A percentile compares a stretch with the other conserved stretches of the same genome.
Evolutionary conservation across 2,797 vertebrate species (phyloP).

Genomic region (Onychomys leucogaster): DNA sequence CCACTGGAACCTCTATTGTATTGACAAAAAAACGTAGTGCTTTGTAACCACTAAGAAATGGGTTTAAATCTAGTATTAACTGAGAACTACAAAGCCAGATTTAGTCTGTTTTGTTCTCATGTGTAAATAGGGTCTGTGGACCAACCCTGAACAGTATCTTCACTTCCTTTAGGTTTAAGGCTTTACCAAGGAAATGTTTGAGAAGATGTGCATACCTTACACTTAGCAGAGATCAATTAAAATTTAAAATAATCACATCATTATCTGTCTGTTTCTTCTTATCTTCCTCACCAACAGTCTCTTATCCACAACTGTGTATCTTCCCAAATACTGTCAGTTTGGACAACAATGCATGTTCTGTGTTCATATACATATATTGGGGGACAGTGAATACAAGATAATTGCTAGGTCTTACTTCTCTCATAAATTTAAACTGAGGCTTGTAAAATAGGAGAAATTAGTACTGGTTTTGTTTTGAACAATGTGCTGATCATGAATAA

Average conservation of each 20-base stretch:
- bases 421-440: background rate
- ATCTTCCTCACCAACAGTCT: background rate
- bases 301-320: background rate
- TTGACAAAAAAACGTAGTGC: background rate
- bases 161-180: background rate
- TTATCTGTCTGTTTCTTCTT: background rate
- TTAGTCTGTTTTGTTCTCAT: background rate
- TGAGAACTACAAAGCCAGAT: background rate
- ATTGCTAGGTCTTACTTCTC: background rate
- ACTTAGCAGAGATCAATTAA: background rate
- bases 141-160: background rate
- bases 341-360: background rate
- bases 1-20: background rate
- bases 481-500: background rate
- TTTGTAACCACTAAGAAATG: background rate
- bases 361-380: background rate
- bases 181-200: background rate
- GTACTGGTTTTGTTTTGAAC: background rate
- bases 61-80: slow-evolving; percentile 10
- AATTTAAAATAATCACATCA: background rate
- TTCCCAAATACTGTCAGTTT: slow-evolving; percentile 24
- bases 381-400: background rate
- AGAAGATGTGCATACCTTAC: background rate
- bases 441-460: background rate
- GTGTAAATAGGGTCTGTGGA: background rate